phyloP scores from a whole-genome alignment of 1,140 invertebrate genomes.

The Listronotus oregonensis region DNA sequence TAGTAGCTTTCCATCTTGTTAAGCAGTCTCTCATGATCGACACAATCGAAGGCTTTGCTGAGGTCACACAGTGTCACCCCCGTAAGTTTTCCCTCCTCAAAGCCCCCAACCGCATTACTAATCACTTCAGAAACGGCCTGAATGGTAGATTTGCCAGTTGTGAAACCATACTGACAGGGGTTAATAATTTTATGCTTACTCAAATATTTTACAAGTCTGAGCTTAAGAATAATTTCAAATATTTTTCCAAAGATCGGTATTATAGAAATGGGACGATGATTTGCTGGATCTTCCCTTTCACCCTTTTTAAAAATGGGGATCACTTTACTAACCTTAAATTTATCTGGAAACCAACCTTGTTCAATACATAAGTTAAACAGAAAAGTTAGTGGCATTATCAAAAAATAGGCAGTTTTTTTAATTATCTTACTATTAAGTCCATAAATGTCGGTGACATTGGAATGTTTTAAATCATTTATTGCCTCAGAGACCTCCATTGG shows the following conservation, averaged over 20 bases:
- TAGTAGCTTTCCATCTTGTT: constrained; percentile 2
- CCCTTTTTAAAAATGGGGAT: constrained; percentile 40
- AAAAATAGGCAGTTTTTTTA: not conserved
- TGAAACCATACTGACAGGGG: constrained; percentile 36
- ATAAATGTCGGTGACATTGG: not conserved
- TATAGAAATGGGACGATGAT: constrained; percentile 38
- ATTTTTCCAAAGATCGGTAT: constrained; percentile 36
- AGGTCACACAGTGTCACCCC: constrained; percentile 26
- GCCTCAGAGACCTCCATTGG: not conserved
- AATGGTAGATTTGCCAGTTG: constrained; percentile 30
- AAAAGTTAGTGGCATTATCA: constrained; percentile 15
- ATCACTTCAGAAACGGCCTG: constrained; percentile 28
- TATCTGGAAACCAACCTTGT: constrained; percentile 30
- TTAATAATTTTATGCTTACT: constrained; percentile 28
- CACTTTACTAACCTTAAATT: constrained; percentile 34
- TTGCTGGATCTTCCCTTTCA: constrained; percentile 16
- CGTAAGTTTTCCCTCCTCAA: constrained; percentile 19
- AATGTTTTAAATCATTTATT: constrained; percentile 6
- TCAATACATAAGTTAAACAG: constrained; percentile 27
- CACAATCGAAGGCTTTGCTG: constrained; percentile 37
- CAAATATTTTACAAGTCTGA: constrained; percentile 30
- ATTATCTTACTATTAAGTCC: constrained; percentile 7
- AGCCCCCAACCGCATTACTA: constrained; percentile 8
- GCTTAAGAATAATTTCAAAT: constrained; percentile 34
- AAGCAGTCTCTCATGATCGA: constrained; percentile 24